Base-by-base conservation (phyloP, 2,113 vertebrate genomes). In the Stomatorhinus ivindoensis region DNA sequence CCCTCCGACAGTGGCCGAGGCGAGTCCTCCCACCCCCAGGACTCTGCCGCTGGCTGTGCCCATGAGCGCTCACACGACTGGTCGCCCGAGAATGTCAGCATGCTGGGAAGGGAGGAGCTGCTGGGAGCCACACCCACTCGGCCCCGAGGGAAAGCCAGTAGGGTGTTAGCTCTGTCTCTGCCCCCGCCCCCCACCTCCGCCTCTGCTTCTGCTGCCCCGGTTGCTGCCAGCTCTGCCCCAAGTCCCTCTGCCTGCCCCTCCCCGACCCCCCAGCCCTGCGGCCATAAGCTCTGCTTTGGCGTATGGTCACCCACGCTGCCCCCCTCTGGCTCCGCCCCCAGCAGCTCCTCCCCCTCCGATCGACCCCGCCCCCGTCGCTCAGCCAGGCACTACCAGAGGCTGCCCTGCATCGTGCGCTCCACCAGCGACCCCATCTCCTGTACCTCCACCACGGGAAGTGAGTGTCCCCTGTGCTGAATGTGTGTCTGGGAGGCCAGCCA, bases 401-500 rank as follows among this genome's bases (percentile, higher is more conserved):
- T 95, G 92, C 94, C 93, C 15, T 95, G 73, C 44, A 95, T 99
- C 13, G 96, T 98, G 90, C 97, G 97, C 2, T 99, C 98, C 13
- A 96, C 96, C 94, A 99, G 98, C 44, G 98, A 99, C 94, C 98
- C 98, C 0, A 93, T 97, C 46, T 96, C 97, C 0, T 98, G 97
- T 85, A 94, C 94, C 0, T 96, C 96, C n/a, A 39, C 90, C 0
- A 27, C 91, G 31, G 94, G 95, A 98, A 95, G 98, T 93, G 31
- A 88, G 50, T 39, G 44, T 6, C 35, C 27, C 3, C 21, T 35
- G 1, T 55, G 55, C 80, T 10, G 19, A 51, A 39, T 42, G 85
- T 50, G 11, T 21, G n/a, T 27, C 24, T 24, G 17, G 27, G 15
- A 31, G 21, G 50, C 19, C 9, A 13, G 50, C 48, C 48, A 87